A percentile compares a stretch with the other conserved stretches of the same genome.
These are phyloP conservation scores for Diaprepes abbreviatus DNA, from an alignment of 2,888 invertebrate genomes.

Conservation along the genomic window DNA sequence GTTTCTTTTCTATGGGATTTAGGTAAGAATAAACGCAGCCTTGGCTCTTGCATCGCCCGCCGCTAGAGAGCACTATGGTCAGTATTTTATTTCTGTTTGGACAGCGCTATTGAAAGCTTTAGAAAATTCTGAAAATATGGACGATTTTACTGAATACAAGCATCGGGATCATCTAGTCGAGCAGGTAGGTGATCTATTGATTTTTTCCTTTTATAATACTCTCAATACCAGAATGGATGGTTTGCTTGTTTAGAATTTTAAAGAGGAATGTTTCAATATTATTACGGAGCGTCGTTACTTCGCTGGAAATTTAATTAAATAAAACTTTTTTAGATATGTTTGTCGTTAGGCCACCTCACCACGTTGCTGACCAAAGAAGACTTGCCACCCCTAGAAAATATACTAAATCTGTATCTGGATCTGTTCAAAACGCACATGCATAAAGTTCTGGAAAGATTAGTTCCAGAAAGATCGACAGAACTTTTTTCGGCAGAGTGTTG, in stretches of 20 bases:
- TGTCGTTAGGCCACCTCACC: constrained; percentile 80
- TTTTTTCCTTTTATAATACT: too few species aligned
- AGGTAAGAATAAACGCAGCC: constrained; percentile 88
- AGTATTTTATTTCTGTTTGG: constrained; percentile 77
- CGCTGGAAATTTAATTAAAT: too few species aligned
- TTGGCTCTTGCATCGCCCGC: constrained; percentile 78
- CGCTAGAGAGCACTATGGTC: constrained; percentile 75
- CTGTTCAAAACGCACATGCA: constrained; percentile 63
- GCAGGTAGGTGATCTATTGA: constrained; percentile 76
- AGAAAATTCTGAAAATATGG: constrained; percentile 82
- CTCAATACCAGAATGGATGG: too few species aligned
- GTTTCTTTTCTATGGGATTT: not conserved
- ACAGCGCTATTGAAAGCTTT: constrained; percentile 79
- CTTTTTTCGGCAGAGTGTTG: constrained; percentile 61
- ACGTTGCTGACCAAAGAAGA: constrained; percentile 73
- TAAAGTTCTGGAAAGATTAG: constrained; percentile 63
- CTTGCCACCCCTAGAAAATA: constrained; percentile 70
- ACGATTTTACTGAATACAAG: constrained; percentile 87
- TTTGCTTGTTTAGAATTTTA: too few species aligned
- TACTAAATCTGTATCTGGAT: constrained; percentile 68
- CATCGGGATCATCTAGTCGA: constrained; percentile 89
- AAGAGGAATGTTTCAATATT: too few species aligned
- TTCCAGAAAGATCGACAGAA: constrained; percentile 66
- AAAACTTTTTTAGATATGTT: constrained; percentile 74
- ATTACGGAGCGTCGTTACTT: too few species aligned